Percentiles rank a stretch among this genome's conserved stretches.
Conservation (phyloP, 1,140 invertebrate species). For the Apis laboriosa region DNA sequence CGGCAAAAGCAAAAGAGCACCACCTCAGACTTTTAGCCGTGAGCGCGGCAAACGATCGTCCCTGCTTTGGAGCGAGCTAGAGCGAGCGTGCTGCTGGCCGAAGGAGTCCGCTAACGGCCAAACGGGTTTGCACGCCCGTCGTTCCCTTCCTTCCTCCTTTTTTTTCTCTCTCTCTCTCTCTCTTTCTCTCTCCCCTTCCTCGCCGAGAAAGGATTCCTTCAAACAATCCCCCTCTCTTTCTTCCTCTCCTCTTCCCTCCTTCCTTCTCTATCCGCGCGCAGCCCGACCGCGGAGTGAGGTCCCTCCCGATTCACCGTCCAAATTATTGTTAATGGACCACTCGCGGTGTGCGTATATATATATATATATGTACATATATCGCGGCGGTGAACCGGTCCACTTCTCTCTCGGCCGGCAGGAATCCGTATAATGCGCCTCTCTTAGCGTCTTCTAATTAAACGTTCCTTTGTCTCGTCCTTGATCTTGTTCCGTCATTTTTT, state of each 20-base stretch:
- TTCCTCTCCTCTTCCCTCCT: background rate
- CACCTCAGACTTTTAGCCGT: constrained; percentile 57
- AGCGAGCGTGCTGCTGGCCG: background rate
- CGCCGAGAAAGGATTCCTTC: constrained; percentile 51
- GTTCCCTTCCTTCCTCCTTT: constrained; percentile 62
- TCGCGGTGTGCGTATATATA: constrained; percentile 33
- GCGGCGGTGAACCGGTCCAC: constrained; percentile 23
- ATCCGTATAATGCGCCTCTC: constrained; percentile 42
- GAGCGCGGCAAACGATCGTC: constrained; percentile 51
- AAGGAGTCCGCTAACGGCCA: constrained; percentile 73
- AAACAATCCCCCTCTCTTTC: background rate
- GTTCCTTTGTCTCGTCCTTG: constrained; percentile 49
- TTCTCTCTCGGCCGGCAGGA: constrained; percentile 17
- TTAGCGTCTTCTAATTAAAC: constrained; percentile 51
- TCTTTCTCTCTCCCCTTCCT: constrained; percentile 25
- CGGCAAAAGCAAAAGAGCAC: constrained; percentile 71
- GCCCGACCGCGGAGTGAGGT: background rate
- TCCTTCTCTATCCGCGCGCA: background rate
- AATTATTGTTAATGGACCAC: constrained; percentile 63
- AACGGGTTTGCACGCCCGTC: constrained; percentile 76
- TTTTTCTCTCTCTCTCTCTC: constrained; percentile 30
- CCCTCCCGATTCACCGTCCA: constrained; percentile 38
- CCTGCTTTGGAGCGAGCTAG: constrained; percentile 23
- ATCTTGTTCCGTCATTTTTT: background rate
- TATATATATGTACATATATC: constrained; percentile 7